Percentiles rank a stretch among this genome's conserved stretches.
These are phyloP conservation scores for Onychorhynchus coronatus DNA, from an alignment of 2,113 vertebrate genomes.

Conservation along the genomic window DNA sequence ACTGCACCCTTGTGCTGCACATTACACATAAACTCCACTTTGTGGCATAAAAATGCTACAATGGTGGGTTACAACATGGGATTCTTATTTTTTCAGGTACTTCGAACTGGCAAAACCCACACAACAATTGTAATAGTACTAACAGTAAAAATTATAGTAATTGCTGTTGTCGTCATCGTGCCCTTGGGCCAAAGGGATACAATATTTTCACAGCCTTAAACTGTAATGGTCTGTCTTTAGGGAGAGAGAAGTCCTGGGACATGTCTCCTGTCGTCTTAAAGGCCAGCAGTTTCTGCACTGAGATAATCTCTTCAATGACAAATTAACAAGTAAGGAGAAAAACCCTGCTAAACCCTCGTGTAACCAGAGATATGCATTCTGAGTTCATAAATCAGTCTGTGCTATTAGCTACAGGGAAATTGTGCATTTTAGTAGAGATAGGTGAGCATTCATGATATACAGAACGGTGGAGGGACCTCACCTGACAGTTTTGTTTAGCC, in stretches of 20 bases:
- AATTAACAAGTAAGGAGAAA: background rate
- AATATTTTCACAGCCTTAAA: background rate
- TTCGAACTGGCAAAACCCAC: accelerated
- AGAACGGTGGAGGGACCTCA: background rate
- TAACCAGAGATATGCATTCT: background rate
- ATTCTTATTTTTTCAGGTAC: background rate
- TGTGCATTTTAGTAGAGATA: background rate
- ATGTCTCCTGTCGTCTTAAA: background rate
- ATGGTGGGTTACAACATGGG: background rate
- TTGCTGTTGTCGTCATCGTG: background rate
- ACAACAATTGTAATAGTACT: background rate
- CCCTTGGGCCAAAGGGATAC: background rate
- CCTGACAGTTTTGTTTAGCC: background rate
- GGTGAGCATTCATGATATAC: background rate
- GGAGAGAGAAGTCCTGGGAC: background rate
- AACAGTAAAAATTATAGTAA: background rate
- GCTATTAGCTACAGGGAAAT: background rate
- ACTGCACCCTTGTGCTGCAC: background rate
- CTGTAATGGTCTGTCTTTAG: background rate
- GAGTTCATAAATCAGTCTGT: background rate
- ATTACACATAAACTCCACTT: background rate
- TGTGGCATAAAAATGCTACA: background rate
- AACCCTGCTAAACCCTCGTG: accelerated
- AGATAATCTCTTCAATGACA: background rate
- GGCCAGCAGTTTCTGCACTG: background rate